A percentile compares a stretch with the other conserved stretches of the same genome.
Conservation (phyloP, 2,113 vertebrate genomes). For the Vulpes ferrilata region DNA sequence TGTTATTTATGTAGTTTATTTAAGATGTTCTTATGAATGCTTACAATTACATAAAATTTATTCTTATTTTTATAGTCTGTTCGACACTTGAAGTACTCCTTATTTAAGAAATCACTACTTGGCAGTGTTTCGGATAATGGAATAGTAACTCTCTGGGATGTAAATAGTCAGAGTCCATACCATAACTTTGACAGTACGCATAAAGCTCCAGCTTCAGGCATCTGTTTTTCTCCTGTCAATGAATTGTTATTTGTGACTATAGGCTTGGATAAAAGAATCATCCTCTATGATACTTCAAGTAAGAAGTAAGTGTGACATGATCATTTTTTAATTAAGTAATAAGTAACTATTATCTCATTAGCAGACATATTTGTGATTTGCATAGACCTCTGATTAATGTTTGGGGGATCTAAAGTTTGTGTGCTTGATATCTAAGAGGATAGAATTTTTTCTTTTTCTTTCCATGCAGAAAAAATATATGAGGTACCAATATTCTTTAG, state of each 20-base stretch:
- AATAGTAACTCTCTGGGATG: slow-evolving; percentile 96
- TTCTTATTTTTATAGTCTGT: slow-evolving; percentile 90
- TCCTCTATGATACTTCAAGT: slow-evolving; percentile 97
- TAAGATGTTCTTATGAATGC: slow-evolving; percentile 24
- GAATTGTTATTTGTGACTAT: slow-evolving; percentile 96
- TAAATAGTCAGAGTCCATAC: slow-evolving; percentile 94
- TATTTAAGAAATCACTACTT: slow-evolving; percentile 94
- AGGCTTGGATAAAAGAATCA: slow-evolving; percentile 97
- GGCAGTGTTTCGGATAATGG: slow-evolving; percentile 96
- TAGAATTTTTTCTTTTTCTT: slow-evolving; percentile 25
- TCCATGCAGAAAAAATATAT: background rate
- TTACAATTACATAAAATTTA: slow-evolving; percentile 43
- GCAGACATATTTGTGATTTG: slow-evolving; percentile 34
- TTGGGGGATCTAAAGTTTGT: slow-evolving; percentile 38
- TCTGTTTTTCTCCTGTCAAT: slow-evolving; percentile 97
- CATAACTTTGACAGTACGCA: slow-evolving; percentile 94
- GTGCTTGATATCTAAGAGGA: background rate
- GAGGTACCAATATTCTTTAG: background rate
- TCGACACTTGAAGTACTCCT: slow-evolving; percentile 94
- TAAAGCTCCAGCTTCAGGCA: slow-evolving; percentile 95
- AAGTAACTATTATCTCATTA: slow-evolving; percentile 40
- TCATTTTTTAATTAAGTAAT: slow-evolving; percentile 58
- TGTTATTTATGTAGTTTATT: background rate
- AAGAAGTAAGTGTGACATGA: slow-evolving; percentile 92
- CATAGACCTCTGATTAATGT: background rate